Conservation (phyloP, 2,888 invertebrate species). For the Drosophila rubida region DNA sequence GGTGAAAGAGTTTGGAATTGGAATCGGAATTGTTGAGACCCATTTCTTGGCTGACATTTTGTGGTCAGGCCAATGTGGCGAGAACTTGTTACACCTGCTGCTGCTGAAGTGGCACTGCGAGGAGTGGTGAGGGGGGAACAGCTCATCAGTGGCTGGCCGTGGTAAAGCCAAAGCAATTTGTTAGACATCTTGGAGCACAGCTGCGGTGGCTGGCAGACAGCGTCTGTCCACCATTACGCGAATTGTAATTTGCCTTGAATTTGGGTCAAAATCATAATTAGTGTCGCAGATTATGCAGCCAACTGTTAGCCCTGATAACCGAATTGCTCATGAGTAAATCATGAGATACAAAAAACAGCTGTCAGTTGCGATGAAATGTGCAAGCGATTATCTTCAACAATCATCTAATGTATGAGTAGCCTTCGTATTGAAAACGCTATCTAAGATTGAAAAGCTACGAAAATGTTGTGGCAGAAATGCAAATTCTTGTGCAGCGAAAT, state of each 20-base stretch:
- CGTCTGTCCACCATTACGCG: constrained; percentile 46
- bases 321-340: neutral
- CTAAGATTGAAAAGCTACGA: too few relatives aligned
- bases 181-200: constrained; percentile 43
- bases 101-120: constrained; percentile 30
- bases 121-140: neutral
- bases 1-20: constrained; percentile 44
- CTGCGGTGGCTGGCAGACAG: constrained; percentile 33
- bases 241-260: constrained; percentile 71
- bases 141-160: constrained; percentile 31
- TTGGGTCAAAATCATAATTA: constrained; percentile 81
- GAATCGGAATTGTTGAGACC: constrained; percentile 53
- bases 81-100: constrained; percentile 81
- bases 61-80: constrained; percentile 62
- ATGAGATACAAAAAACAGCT: neutral
- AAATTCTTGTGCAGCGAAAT: too few relatives aligned
- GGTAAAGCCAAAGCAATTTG: constrained; percentile 36
- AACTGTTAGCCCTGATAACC: constrained; percentile 8
- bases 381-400: too few relatives aligned
- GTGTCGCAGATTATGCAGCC: constrained; percentile 48
- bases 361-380: neutral
- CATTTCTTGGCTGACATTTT: constrained; percentile 75
- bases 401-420: too few relatives aligned
- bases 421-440: too few relatives aligned
- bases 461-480: too few relatives aligned